Percentiles rank a stretch among this genome's conserved stretches.
phyloP scores from a whole-genome alignment of 2,888 invertebrate genomes.

The Amphipoea oculea region DNA sequence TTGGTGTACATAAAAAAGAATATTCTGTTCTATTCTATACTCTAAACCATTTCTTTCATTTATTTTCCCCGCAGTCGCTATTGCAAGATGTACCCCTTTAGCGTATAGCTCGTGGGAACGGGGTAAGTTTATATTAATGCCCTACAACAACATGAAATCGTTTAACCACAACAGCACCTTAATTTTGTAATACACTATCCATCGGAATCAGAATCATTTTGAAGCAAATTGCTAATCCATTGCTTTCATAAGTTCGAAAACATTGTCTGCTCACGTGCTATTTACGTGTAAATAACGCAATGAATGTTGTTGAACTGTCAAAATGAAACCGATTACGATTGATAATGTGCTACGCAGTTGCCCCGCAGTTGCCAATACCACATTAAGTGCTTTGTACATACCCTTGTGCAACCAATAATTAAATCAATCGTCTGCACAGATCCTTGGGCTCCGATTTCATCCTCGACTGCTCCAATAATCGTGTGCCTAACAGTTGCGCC shows the following conservation, averaged over 20 bases:
- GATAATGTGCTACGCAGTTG: too few species aligned
- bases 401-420: constrained; percentile 25
- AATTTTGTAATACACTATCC: too few species aligned
- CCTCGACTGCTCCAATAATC: constrained; percentile 27
- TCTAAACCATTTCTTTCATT: neutral
- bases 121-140: neutral
- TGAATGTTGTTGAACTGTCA: too few species aligned
- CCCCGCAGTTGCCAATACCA: neutral
- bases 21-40: neutral
- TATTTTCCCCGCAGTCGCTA: neutral
- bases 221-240: too few species aligned
- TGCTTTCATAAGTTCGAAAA: too few species aligned
- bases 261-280: too few species aligned
- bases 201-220: too few species aligned
- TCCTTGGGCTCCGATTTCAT: constrained; percentile 38
- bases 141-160: neutral
- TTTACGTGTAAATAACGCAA: too few species aligned
- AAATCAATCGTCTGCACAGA: constrained; percentile 37
- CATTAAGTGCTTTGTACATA: neutral
- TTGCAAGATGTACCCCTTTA: neutral
- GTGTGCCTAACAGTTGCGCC: constrained; percentile 37
- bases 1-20: neutral
- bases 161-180: neutral
- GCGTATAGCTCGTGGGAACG: too few species aligned
- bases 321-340: too few species aligned